These are phyloP conservation scores for Elephantulus edwardii DNA, from an alignment of 2,113 vertebrate species.

Conservation along the genomic window DNA sequence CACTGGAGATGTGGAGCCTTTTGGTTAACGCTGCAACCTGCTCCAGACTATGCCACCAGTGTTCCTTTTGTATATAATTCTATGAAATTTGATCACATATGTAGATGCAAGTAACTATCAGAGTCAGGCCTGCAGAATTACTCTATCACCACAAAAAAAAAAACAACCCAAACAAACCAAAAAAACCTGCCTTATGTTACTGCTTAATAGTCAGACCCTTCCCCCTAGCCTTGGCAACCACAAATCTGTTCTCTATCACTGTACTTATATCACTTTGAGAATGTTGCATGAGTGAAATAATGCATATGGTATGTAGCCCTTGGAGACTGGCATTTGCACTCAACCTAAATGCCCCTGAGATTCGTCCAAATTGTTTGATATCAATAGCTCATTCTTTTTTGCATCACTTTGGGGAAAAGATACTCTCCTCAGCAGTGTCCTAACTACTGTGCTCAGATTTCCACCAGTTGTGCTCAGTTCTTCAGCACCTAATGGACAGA, in stretches of 20 bases:
- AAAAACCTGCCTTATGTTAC: too few species aligned
- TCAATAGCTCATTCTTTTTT: not conserved
- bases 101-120: not conserved
- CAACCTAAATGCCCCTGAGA: not conserved
- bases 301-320: not conserved
- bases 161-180: too few species aligned
- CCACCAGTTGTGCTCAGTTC: not conserved
- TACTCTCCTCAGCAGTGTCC: constrained; percentile 8
- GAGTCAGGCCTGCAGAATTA: not conserved
- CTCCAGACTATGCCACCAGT: too few species aligned
- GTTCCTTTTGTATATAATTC: too few species aligned
- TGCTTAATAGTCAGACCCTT: not conserved
- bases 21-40: too few species aligned
- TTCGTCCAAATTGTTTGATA: not conserved
- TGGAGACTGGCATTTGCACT: not conserved
- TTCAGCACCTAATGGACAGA: not conserved
- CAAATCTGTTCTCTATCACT: not conserved
- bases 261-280: not conserved
- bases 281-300: constrained; percentile 3
- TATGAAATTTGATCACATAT: not conserved
- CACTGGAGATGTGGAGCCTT: too few species aligned
- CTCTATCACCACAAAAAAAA: not conserved
- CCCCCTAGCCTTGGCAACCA: not conserved
- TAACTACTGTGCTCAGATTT: not conserved
- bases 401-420: not conserved